Evolutionary conservation across 1,140 invertebrate genomes (phyloP).

Genomic region (Drosophila kanapiae): DNA sequence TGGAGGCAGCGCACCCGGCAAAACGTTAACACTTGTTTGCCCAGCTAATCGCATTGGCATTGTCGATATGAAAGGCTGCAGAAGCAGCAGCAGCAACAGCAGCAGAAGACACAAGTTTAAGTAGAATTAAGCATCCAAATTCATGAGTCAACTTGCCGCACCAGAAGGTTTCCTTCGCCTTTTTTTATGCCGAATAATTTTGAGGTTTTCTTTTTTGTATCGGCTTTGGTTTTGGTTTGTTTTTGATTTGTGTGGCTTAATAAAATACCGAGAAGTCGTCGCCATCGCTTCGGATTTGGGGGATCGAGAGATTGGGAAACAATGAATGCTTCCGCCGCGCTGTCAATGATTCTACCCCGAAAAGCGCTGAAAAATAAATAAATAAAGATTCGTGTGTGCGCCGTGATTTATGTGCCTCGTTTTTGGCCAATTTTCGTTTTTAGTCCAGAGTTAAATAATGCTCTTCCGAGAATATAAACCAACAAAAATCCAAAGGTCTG

Average conservation of each 20-base stretch:
- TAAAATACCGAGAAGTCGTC: slow-evolving; percentile 80
- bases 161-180: slow-evolving; percentile 50
- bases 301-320: slow-evolving; percentile 71
- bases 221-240: slow-evolving; percentile 41
- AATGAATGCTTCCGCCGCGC: slow-evolving; percentile 81
- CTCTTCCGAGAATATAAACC: slow-evolving; percentile 77
- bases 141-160: slow-evolving; percentile 75
- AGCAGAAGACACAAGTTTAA: slow-evolving; percentile 57
- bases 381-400: slow-evolving; percentile 55
- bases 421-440: slow-evolving; percentile 84
- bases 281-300: slow-evolving; percentile 48
- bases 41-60: slow-evolving; percentile 65
- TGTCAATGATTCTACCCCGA: slow-evolving; percentile 81
- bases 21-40: slow-evolving; percentile 81
- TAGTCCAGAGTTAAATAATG: slow-evolving; percentile 80
- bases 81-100: slow-evolving; percentile 39
- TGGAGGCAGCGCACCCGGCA: slow-evolving; percentile 67
- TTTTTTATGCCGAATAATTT: slow-evolving; percentile 41
- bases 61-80: slow-evolving; percentile 57
- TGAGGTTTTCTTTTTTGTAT: slow-evolving; percentile 20
- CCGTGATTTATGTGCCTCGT: slow-evolving; percentile 78
- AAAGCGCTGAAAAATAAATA: slow-evolving; percentile 44
- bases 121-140: slow-evolving; percentile 81
- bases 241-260: slow-evolving; percentile 83
- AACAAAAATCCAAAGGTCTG: slow-evolving; percentile 11